Conservation (phyloP, 2,113 vertebrate species). For the Hylia prasina region DNA sequence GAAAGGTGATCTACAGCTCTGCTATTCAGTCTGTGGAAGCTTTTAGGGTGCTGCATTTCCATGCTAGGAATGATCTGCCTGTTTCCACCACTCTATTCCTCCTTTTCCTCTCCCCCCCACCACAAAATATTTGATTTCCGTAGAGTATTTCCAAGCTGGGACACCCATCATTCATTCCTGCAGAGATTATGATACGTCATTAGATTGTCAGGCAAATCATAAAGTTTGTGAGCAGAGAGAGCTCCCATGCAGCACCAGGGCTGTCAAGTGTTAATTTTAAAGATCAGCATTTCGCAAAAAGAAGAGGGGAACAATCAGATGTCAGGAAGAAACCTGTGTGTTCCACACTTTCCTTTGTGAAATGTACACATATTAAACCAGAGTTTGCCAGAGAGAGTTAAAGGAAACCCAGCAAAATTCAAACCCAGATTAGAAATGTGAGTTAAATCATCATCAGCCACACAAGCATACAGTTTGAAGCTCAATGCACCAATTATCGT, state of each 20-base stretch:
- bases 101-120: neutral
- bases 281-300: neutral
- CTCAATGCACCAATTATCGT: neutral
- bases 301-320: neutral
- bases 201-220: neutral
- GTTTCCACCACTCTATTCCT: neutral
- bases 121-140: accelerated
- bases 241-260: neutral
- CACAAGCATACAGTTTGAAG: neutral
- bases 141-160: neutral
- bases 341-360: neutral
- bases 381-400: neutral
- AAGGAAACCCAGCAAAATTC: neutral
- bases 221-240: neutral
- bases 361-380: neutral
- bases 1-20: neutral
- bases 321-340: neutral
- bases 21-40: neutral
- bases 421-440: neutral
- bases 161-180: neutral
- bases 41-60: neutral
- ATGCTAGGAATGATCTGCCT: neutral
- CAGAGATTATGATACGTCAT: neutral
- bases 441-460: neutral
- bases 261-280: neutral